Conservation (phyloP, 2,113 vertebrate species). For the Scalopus aquaticus region DNA sequence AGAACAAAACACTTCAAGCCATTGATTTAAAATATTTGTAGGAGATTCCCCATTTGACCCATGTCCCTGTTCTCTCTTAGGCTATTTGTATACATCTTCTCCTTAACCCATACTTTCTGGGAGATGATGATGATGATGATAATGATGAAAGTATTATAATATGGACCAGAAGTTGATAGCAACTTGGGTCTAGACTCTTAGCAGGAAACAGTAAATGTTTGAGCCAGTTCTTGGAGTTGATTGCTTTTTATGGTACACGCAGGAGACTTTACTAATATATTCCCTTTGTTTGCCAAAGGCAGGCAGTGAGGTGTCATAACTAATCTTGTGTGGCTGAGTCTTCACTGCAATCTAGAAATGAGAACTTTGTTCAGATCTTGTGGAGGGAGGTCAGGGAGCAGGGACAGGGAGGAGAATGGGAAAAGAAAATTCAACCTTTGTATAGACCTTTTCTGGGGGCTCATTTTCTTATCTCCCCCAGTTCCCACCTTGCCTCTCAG, state of each 20-base stretch:
- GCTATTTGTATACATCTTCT: neutral
- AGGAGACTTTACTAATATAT: neutral
- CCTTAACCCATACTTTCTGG: neutral
- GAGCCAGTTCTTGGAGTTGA: neutral
- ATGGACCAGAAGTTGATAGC: neutral
- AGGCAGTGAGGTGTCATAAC: neutral
- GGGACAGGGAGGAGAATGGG: fast-evolving
- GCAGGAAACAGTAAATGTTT: neutral
- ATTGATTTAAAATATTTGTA: neutral
- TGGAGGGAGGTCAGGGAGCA: neutral
- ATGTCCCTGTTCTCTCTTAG: neutral
- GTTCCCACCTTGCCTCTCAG: neutral
- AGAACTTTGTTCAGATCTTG: neutral
- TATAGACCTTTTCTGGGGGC: neutral
- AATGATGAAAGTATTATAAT: neutral
- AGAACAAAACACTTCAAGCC: neutral
- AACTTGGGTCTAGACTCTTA: neutral
- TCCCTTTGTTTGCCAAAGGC: neutral
- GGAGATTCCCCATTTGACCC: neutral
- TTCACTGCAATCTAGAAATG: neutral
- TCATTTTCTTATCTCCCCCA: neutral
- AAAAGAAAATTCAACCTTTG: neutral
- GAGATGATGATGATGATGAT: neutral
- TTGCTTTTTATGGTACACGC: neutral
- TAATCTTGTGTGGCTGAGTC: neutral